These are phyloP conservation scores for Apis laboriosa DNA, from an alignment of 1,140 invertebrate genomes.

Conservation along the genomic window DNA sequence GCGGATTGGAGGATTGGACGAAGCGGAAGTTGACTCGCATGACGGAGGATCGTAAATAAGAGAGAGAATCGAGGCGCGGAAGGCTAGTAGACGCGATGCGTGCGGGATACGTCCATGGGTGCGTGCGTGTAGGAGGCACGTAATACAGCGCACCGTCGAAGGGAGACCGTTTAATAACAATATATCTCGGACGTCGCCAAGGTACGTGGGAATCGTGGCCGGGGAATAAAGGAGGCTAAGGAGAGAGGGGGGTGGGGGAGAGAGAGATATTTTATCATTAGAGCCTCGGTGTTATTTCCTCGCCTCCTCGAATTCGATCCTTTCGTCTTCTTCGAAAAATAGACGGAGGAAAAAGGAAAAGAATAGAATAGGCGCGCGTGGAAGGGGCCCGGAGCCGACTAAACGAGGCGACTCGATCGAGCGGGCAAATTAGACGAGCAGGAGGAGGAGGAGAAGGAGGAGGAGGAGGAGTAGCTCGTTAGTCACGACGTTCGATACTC, in stretches of 20 bases:
- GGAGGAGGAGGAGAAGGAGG: not conserved
- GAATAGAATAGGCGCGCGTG: too few relatives aligned
- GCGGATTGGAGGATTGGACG: too few relatives aligned
- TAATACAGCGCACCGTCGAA: slow-evolving; percentile 74
- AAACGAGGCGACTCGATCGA: slow-evolving; percentile 6
- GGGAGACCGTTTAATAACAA: slow-evolving; percentile 80
- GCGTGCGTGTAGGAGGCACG: slow-evolving; percentile 47
- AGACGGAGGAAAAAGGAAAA: not conserved
- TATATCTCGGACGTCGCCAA: slow-evolving; percentile 78
- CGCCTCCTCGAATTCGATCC: not conserved
- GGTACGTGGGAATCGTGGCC: slow-evolving; percentile 44
- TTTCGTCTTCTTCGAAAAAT: not conserved
- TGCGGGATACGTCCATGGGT: slow-evolving; percentile 27
- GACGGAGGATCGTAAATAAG: slow-evolving; percentile 72
- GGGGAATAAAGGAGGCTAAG: slow-evolving; percentile 17
- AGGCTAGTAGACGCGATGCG: slow-evolving; percentile 16
- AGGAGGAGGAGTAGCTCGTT: slow-evolving; percentile 46
- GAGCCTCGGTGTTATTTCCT: slow-evolving; percentile 37
- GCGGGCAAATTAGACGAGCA: slow-evolving; percentile 27
- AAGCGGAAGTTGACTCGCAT: slow-evolving; percentile 67
- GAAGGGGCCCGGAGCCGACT: not conserved
- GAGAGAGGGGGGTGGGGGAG: not conserved
- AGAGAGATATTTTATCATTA: slow-evolving; percentile 38
- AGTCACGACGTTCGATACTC: slow-evolving; percentile 42
- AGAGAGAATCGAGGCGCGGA: slow-evolving; percentile 42